A percentile compares a stretch with the other conserved stretches of the same genome.
These are phyloP conservation scores for Oryzias curvinotus DNA, from an alignment of 2,113 vertebrate species.

Conservation along the genomic window DNA sequence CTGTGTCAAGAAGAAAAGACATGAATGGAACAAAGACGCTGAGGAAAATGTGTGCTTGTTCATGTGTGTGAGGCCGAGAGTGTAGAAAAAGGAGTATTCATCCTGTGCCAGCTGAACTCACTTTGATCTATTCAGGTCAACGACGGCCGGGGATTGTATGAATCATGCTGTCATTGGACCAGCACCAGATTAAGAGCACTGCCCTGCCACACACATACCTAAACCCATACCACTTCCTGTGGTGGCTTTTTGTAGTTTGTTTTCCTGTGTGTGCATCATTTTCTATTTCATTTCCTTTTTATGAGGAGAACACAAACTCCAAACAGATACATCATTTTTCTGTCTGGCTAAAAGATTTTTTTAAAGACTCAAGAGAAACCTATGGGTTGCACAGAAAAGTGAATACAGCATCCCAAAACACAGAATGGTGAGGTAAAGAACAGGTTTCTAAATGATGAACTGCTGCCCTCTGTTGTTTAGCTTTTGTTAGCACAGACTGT, in stretches of 20 bases:
- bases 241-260: too few species aligned
- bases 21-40: conserved; percentile 23
- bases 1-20: conserved; percentile 21
- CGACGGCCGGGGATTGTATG: conserved; percentile 40
- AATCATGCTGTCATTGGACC: conserved; percentile 58
- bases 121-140: conserved; percentile 78
- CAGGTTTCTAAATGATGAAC: conserved; percentile 6
- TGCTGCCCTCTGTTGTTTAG: conserved; percentile 69
- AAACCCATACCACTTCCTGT: conserved; percentile 22
- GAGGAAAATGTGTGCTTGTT: conserved; percentile 1
- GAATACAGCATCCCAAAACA: conserved; percentile 1
- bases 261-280: too few species aligned
- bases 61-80: conserved; percentile 5
- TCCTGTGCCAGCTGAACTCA: conserved; percentile 56
- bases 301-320: background rate
- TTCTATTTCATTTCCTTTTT: conserved; percentile 32
- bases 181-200: conserved; percentile 37
- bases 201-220: conserved; percentile 6
- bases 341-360: background rate
- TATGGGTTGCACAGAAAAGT: background rate
- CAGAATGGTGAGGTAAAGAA: background rate
- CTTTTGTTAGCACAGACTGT: conserved; percentile 25
- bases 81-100: conserved; percentile 24
- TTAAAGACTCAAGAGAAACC: background rate
- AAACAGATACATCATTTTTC: background rate